These are phyloP conservation scores for Pissodes strobi DNA, from an alignment of 1,140 invertebrate species.

Conservation along the genomic window DNA sequence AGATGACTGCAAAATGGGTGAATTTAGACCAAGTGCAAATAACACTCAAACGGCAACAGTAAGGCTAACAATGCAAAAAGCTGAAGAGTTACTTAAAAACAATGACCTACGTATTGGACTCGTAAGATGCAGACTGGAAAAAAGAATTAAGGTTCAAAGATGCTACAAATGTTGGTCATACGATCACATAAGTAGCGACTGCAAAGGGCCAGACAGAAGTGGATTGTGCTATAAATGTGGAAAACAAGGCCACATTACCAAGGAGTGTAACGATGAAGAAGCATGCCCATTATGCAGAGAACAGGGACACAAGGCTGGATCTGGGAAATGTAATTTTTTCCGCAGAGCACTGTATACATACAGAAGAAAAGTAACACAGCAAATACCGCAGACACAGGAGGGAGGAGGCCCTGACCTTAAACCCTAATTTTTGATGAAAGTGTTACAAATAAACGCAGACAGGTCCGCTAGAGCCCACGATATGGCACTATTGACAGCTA, in stretches of 20 bases:
- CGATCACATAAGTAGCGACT: constrained; percentile 17
- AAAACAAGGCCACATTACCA: constrained; percentile 7
- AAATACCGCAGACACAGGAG: too few relatives aligned
- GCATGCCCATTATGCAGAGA: not conserved
- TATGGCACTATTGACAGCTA: too few relatives aligned
- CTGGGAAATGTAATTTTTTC: not conserved
- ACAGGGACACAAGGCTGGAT: not conserved
- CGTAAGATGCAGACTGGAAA: constrained; percentile 11
- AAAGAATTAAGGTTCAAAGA: constrained; percentile 9
- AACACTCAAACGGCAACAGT: constrained; percentile 16
- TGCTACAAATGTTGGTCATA: constrained; percentile 26
- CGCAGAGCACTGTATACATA: not conserved
- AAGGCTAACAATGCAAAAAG: not conserved
- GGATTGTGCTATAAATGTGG: constrained; percentile 20
- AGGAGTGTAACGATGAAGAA: constrained; percentile 6
- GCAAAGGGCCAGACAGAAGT: constrained; percentile 23
- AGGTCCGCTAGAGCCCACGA: too few relatives aligned
- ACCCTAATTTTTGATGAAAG: too few relatives aligned
- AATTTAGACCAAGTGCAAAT: not conserved
- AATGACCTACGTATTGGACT: constrained; percentile 11
- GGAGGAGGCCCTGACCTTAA: too few relatives aligned
- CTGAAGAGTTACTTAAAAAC: constrained; percentile 9
- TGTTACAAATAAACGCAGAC: too few relatives aligned
- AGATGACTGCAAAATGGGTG: not conserved
- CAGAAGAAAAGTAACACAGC: too few relatives aligned